Base-by-base conservation (phyloP, 1,140 invertebrate species). In the Heliothis subflexa region DNA sequence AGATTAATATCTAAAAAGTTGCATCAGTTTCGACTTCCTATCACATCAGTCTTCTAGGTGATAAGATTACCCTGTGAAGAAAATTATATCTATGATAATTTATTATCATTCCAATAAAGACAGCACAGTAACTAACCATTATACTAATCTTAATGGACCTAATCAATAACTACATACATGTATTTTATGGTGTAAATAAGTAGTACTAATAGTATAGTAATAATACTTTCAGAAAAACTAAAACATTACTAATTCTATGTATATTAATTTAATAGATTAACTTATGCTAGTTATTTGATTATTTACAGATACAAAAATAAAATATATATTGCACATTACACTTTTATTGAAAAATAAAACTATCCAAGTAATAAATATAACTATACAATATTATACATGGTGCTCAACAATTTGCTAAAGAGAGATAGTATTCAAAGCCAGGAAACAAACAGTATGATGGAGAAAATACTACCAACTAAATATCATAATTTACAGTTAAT, bases 381-480 rank as follows among this genome's bases (percentile, higher is more conserved):
- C 33, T 33, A 33, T 33, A 33, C 33, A 33, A 7, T 62, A 40
- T 64, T 64, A 1, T 64, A 64, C 33, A 47, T 64, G 11, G n/a
- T 14, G 16, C 7, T 33, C 3, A 3, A 33, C 33, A 33, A 33
- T 1, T 33, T 33, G 33, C 33, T 33, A 33, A 33, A 33, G 33
- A 33, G 7, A 3, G 33, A 33, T 33, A 33, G 18, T 59, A 59
- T 59, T 12, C 47, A 66, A 66, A 66, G 59, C 59, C 21, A 68
- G 12, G 47, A 50, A 68, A 10, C 45, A 66, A 12, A 12, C 12
- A 5, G 18, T 33, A 33, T 59, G 57, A 13, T 50, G 12, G 21
- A 68, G 47, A 68, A 52, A 25, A 28, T 28, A 52, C 64, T 68
- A 68, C 18, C 12, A 40, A 28, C 64, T 68, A 68, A 47, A 50